Conservation (phyloP, 2,888 invertebrate species). For the Lasioglossum calceatum region DNA sequence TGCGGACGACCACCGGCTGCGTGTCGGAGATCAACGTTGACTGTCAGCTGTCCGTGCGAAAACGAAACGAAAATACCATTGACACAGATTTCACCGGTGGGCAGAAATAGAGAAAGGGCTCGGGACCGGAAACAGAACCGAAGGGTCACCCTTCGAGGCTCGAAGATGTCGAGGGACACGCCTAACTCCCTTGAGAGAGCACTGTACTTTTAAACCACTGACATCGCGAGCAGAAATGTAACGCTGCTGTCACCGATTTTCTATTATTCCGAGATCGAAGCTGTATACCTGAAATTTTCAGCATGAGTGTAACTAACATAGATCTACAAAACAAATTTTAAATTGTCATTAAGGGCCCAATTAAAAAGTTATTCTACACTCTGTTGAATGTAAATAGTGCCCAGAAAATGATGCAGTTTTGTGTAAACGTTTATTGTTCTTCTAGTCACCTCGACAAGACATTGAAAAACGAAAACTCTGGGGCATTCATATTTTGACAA, state of each 20-base stretch:
- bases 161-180: neutral
- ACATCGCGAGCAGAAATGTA: neutral
- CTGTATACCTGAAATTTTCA: too few species aligned
- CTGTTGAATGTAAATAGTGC: neutral
- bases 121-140: slow-evolving; percentile 1
- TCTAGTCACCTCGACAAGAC: too few species aligned
- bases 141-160: neutral
- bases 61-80: slow-evolving; percentile 79
- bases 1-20: slow-evolving; percentile 42
- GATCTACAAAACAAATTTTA: too few species aligned
- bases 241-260: neutral
- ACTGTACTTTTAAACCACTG: neutral
- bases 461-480: too few species aligned
- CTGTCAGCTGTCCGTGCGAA: slow-evolving; percentile 79
- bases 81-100: slow-evolving; percentile 75
- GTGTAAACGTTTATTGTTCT: neutral
- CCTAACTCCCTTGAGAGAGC: neutral
- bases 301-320: too few species aligned
- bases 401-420: neutral
- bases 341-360: too few species aligned
- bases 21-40: slow-evolving; percentile 66
- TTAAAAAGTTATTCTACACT: neutral
- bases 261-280: neutral
- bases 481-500: too few species aligned
- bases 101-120: slow-evolving; percentile 7